Conservation (phyloP, 2,888 invertebrate species). For the Dendrolimus houi region DNA sequence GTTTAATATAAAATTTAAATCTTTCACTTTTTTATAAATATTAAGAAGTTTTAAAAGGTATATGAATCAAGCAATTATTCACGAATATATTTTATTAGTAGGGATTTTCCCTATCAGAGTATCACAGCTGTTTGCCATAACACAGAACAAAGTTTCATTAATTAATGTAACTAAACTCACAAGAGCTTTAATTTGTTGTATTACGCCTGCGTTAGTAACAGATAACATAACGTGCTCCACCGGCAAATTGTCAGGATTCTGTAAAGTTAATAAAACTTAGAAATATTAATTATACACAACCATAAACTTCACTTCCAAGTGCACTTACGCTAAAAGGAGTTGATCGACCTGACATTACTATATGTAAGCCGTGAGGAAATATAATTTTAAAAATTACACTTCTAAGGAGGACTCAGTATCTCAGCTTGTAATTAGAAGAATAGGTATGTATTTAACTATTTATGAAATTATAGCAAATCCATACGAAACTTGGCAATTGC, state of each 20-base stretch:
- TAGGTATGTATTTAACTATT: too few relatives aligned
- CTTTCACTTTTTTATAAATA: background rate
- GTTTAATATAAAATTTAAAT: background rate
- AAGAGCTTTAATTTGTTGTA: conserved; percentile 77
- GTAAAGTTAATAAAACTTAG: conserved; percentile 17
- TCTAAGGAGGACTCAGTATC: background rate
- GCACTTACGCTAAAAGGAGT: background rate
- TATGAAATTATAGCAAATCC: background rate
- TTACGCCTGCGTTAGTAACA: conserved; percentile 69
- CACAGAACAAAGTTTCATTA: background rate
- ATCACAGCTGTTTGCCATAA: conserved; percentile 13
- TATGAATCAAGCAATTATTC: too few relatives aligned
- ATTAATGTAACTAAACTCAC: conserved; percentile 48
- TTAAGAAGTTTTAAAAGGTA: background rate
- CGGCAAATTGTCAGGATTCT: conserved; percentile 78
- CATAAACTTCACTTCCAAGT: background rate
- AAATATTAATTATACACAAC: background rate
- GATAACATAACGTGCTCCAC: conserved; percentile 63
- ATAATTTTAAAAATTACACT: background rate
- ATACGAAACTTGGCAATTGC: background rate
- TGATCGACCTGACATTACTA: background rate
- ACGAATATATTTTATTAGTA: background rate
- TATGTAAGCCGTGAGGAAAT: background rate
- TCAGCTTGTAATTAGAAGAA: background rate
- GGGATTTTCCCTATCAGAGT: conserved; percentile 8